A percentile compares a stretch with the other conserved stretches of the same genome.
Evolutionary conservation across 1,140 invertebrate species (phyloP).

Genomic region (Drosophila repleta): DNA sequence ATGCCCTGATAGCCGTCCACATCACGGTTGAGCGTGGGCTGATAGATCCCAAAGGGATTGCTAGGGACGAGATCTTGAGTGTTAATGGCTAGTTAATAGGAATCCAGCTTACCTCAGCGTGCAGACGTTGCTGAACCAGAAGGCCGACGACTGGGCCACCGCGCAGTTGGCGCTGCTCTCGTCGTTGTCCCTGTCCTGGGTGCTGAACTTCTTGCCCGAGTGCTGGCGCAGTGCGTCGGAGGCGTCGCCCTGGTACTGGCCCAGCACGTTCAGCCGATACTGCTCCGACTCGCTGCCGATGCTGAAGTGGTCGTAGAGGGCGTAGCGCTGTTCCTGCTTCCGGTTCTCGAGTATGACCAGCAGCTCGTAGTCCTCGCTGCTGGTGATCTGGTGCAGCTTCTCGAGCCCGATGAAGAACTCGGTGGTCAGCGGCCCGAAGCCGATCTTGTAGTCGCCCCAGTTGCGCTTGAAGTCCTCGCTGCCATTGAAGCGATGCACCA

Average conservation of each 20-base stretch:
- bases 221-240: conserved; percentile 63
- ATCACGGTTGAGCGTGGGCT: conserved; percentile 54
- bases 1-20: conserved; percentile 61
- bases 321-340: conserved; percentile 55
- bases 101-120: conserved; percentile 48
- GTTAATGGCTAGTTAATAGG: neutral
- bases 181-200: conserved; percentile 58
- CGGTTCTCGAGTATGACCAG: conserved; percentile 59
- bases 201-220: conserved; percentile 65
- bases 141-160: conserved; percentile 53
- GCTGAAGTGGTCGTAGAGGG: conserved; percentile 66
- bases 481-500: conserved; percentile 58
- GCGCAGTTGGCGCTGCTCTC: conserved; percentile 65
- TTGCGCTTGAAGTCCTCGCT: conserved; percentile 59
- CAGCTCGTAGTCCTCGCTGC: conserved; percentile 60
- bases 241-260: conserved; percentile 57
- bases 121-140: conserved; percentile 63
- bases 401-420: conserved; percentile 73
- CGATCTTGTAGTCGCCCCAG: conserved; percentile 67
- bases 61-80: conserved; percentile 7
- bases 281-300: conserved; percentile 65
- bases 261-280: conserved; percentile 62
- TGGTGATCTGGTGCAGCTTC: conserved; percentile 58
- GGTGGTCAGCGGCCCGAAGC: conserved; percentile 42
- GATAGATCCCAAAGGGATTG: conserved; percentile 68